Base-by-base conservation (phyloP, 2,888 invertebrate genomes). In the Trypoxylon attenuatum region DNA sequence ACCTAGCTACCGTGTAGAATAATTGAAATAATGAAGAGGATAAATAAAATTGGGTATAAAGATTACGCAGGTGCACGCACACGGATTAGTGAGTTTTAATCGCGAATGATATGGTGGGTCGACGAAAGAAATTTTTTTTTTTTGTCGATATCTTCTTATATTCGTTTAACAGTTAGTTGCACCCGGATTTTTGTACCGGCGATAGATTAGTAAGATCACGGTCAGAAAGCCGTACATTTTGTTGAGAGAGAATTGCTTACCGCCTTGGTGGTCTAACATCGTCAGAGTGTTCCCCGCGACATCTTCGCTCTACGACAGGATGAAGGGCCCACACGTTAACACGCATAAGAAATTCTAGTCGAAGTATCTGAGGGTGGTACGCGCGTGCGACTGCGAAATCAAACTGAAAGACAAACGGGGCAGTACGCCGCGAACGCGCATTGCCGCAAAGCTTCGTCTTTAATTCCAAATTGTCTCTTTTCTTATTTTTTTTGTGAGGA, bases 221-320 rank as follows among this genome's bases (percentile, higher is more conserved):
- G 33, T 13, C 33, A 10, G 33, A 5, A 33, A 33, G 33, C n/a
- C 33, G 10, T 33, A n/a, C n/a, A n/a, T 33, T 13, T 33, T 33
- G 33, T 33, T 75, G 52, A 71, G 73, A 55, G 62, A 59, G 87
- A 88, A 88, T 75, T 79, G 90, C 94, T 95, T 95, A 96, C 96
- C 96, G 94, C 96, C 96, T 94, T 96, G 96, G 89, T 94, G 93
- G 89, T 93, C 92, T 90, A 96, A 91, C 92, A 93, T 92, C 89
- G 94, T 93, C 90, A 96, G 90, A 87, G 96, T 96, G 90, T 94
- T 93, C 89, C 94, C 93, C 88, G 96, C 96, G 88, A 94, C 92
- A 88, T 96, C 96, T 92, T 96, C 94, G 91, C 95, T 96, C 96
- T 96, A 93, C 89, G 92, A 82, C 89, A 90, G 89, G 76, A 71